A percentile compares a stretch with the other conserved stretches of the same genome.
These are phyloP conservation scores for Caenorhabditis afra DNA, from an alignment of 2,888 invertebrate species.

Conservation along the genomic window DNA sequence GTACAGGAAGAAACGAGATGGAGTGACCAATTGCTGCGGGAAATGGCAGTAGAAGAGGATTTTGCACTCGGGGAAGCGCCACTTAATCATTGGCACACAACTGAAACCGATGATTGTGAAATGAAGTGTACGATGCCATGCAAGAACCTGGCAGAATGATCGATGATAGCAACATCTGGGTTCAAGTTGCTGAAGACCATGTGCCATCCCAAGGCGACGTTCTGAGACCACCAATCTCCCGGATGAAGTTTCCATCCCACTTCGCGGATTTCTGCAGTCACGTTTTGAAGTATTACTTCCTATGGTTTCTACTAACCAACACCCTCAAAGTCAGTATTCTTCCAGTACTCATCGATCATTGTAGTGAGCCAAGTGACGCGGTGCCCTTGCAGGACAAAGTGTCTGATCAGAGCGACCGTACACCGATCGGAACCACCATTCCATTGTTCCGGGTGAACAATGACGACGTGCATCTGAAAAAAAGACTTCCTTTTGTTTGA, in stretches of 20 bases:
- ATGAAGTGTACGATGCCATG: not conserved
- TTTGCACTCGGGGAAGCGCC: slow-evolving; percentile 77
- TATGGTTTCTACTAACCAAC: slow-evolving; percentile 69
- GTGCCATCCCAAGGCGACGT: slow-evolving; percentile 78
- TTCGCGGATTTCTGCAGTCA: slow-evolving; percentile 74
- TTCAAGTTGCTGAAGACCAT: slow-evolving; percentile 73
- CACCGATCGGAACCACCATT: slow-evolving; percentile 80
- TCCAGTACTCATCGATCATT: slow-evolving; percentile 80
- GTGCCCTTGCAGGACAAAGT: slow-evolving; percentile 72
- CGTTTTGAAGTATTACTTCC: not conserved
- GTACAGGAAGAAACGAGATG: slow-evolving; percentile 79
- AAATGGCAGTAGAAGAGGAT: slow-evolving; percentile 80
- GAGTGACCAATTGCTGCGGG: slow-evolving; percentile 80
- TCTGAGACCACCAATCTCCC: slow-evolving; percentile 80
- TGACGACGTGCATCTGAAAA: slow-evolving; percentile 78
- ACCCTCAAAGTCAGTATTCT: slow-evolving; percentile 75
- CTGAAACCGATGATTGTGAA: slow-evolving; percentile 54
- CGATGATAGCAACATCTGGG: slow-evolving; percentile 79
- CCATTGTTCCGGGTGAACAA: slow-evolving; percentile 80
- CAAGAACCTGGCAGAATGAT: slow-evolving; percentile 77
- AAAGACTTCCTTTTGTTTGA: not conserved
- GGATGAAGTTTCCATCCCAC: slow-evolving; percentile 77
- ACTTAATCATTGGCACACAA: slow-evolving; percentile 79
- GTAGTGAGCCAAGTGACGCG: slow-evolving; percentile 79
- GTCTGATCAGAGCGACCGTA: slow-evolving; percentile 77